Conservation (phyloP, 2,797 vertebrate species). For the Phataginus tetradactyla region DNA sequence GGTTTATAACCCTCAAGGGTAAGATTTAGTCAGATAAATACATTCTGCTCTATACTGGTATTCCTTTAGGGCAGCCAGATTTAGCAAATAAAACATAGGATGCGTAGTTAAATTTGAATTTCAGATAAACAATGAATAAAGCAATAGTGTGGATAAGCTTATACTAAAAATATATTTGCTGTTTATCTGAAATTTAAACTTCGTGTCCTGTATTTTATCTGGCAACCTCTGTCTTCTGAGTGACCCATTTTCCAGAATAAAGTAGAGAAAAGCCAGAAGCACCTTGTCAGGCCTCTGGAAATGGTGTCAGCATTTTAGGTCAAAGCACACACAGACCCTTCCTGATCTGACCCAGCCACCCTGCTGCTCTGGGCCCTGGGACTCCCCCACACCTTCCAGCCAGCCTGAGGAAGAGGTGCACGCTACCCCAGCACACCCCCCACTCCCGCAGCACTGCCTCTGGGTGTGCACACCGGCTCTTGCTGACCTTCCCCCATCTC, state of each 20-base stretch:
- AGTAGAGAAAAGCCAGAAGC: not conserved
- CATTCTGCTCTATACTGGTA: not conserved
- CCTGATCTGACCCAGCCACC: too few relatives aligned
- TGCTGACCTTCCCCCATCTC: not conserved
- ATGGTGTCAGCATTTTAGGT: not conserved
- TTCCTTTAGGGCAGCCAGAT: not conserved
- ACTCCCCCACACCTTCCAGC: not conserved
- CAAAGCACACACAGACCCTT: too few relatives aligned
- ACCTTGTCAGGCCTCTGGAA: not conserved
- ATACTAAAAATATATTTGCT: not conserved
- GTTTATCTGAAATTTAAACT: not conserved
- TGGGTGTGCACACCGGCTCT: too few relatives aligned
- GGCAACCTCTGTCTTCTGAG: not conserved
- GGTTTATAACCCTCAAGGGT: not conserved
- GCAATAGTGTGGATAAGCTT: too few relatives aligned
- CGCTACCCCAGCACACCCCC: accelerated
- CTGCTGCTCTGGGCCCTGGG: too few relatives aligned
- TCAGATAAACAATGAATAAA: not conserved
- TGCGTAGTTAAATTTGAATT: not conserved
- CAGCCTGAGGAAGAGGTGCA: not conserved
- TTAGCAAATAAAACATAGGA: not conserved
- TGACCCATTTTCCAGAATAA: not conserved
- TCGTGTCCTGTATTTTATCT: not conserved
- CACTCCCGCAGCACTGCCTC: accelerated
- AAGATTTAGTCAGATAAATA: not conserved